phyloP scores from a whole-genome alignment of 2,888 invertebrate species.

The Neoaliturus tenellus region DNA sequence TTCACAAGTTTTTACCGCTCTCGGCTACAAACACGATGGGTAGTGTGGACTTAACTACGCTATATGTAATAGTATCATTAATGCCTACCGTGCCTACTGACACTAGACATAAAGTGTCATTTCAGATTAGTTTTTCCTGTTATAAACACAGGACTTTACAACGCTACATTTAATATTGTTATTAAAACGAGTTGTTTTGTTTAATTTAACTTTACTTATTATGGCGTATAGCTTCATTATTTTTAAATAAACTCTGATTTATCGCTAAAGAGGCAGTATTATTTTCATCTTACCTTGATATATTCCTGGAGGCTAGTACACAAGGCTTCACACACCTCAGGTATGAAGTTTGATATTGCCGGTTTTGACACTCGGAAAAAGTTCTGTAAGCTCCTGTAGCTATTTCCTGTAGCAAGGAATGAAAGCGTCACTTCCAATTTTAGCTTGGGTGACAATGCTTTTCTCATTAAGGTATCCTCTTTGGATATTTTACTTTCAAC shows the following conservation, averaged over 20 bases:
- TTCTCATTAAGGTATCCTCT: too few relatives aligned
- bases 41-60: too few relatives aligned
- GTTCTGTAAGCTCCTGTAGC: too few relatives aligned
- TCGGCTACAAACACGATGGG: too few relatives aligned
- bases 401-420: too few relatives aligned
- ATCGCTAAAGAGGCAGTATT: background rate
- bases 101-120: background rate
- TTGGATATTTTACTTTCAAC: too few relatives aligned
- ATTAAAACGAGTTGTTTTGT: background rate
- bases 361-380: background rate
- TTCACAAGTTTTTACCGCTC: too few relatives aligned
- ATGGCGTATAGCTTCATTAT: background rate
- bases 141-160: background rate
- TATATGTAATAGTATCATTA: background rate
- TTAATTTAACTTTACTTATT: background rate
- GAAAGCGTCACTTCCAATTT: too few relatives aligned
- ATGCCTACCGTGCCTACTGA: background rate
- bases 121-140: background rate
- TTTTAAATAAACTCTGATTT: background rate
- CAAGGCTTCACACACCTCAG: constrained; percentile 31
- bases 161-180: background rate
- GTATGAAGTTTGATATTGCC: constrained; percentile 39
- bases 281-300: too few relatives aligned
- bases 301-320: background rate
- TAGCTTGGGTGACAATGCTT: too few relatives aligned